These are phyloP conservation scores for Platycnemis pennipes DNA, from an alignment of 2,888 invertebrate genomes.

Conservation along the genomic window DNA sequence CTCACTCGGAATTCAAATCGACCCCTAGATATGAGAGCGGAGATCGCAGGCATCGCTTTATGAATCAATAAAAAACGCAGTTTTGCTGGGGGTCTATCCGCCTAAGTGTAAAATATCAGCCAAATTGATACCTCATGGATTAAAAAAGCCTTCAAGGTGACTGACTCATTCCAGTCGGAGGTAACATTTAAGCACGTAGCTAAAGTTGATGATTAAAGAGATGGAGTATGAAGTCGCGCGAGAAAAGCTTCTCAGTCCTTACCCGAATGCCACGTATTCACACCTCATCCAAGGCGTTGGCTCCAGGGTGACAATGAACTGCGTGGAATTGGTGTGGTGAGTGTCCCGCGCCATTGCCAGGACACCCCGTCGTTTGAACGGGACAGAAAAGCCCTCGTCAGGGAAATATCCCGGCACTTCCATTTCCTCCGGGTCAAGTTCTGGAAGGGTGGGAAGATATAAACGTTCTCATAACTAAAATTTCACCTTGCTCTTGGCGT, in stretches of 20 bases:
- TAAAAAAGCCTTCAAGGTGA: no score
- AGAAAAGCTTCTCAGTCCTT: slow-evolving; percentile 70
- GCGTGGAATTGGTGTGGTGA: slow-evolving; percentile 85
- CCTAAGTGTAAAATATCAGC: no score
- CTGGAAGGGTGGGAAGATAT: not conserved
- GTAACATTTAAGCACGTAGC: no score
- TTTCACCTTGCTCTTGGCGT: no score
- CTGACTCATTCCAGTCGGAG: no score
- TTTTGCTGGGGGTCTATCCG: no score
- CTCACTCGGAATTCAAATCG: no score
- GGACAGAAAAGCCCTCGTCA: slow-evolving; percentile 86
- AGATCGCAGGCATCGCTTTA: no score
- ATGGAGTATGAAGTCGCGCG: not conserved
- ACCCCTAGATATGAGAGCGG: no score
- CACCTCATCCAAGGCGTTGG: slow-evolving; percentile 86
- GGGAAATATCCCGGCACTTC: slow-evolving; percentile 76
- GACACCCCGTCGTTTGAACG: slow-evolving; percentile 85
- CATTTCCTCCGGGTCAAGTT: slow-evolving; percentile 59
- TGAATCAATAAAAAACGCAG: no score
- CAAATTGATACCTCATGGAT: no score
- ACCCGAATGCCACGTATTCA: slow-evolving; percentile 88
- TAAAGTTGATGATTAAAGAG: not conserved
- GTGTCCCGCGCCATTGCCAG: slow-evolving; percentile 87
- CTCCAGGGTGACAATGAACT: slow-evolving; percentile 86
- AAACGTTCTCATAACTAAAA: not conserved